phyloP scores from a whole-genome alignment of 2,888 invertebrate species.

The Geophilus truncorum region DNA sequence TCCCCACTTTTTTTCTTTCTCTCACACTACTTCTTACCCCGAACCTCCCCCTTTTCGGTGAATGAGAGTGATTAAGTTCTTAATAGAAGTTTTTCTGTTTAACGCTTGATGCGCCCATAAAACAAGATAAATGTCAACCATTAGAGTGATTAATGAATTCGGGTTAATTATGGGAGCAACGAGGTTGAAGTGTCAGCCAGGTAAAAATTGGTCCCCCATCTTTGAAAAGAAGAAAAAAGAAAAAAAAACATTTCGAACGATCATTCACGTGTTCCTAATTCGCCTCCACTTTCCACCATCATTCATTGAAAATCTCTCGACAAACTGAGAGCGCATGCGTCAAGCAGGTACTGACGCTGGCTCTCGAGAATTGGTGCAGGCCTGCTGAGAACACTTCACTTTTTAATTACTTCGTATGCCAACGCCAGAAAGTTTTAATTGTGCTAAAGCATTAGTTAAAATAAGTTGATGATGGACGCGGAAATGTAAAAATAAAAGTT shows the following conservation, averaged over 20 bases:
- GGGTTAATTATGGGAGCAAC: constrained; percentile 29
- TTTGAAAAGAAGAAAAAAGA: background rate
- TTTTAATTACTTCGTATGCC: background rate
- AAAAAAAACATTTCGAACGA: background rate
- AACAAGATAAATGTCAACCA: background rate
- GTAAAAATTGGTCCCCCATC: constrained; percentile 3
- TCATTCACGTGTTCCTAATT: background rate
- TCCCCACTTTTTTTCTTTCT: background rate
- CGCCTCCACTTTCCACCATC: background rate
- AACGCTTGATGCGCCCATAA: background rate
- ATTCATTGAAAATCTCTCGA: background rate
- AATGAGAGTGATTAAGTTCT: background rate
- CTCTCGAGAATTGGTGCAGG: background rate
- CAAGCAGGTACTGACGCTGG: background rate
- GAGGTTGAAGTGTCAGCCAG: constrained; percentile 15
- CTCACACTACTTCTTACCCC: background rate
- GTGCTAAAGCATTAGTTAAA: background rate
- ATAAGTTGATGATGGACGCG: background rate
- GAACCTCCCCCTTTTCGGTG: background rate
- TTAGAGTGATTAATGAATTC: constrained; percentile 31
- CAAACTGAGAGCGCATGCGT: background rate
- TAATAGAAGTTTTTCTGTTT: background rate
- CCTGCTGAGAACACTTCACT: background rate
- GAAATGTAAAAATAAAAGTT: background rate
- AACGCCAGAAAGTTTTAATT: background rate